phyloP scores from a whole-genome alignment of 1,140 invertebrate species.

The Druon quercuslanigerum region DNA sequence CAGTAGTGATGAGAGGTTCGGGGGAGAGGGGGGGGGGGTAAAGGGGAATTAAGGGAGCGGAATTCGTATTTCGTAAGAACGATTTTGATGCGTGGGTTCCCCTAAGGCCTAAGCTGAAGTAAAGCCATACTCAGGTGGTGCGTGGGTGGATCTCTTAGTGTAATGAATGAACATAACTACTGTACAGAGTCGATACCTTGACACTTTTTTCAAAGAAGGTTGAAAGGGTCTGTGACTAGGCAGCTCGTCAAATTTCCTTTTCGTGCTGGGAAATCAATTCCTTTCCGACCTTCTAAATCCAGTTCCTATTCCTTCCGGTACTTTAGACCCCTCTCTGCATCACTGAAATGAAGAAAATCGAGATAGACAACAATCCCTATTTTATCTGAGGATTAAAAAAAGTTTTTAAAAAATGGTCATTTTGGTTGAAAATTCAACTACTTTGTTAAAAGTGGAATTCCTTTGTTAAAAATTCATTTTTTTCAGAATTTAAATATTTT shows the following conservation, averaged over 20 bases:
- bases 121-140: constrained; percentile 33
- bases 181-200: constrained; percentile 37
- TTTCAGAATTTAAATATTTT: too few species aligned
- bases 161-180: constrained; percentile 42
- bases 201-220: constrained; percentile 16
- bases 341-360: not conserved
- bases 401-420: too few species aligned
- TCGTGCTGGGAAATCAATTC: not conserved
- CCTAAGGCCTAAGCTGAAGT: constrained; percentile 11
- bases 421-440: too few species aligned
- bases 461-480: too few species aligned
- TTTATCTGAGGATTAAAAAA: too few species aligned
- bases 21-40: too few species aligned
- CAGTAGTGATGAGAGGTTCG: not conserved
- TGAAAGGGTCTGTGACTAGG: not conserved
- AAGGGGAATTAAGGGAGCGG: too few species aligned
- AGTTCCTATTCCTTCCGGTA: not conserved
- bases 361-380: too few species aligned
- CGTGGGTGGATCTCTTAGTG: constrained; percentile 36
- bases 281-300: not conserved
- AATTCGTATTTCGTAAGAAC: constrained; percentile 11
- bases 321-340: not conserved
- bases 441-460: too few species aligned
- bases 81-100: constrained; percentile 16
- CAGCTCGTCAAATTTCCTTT: not conserved